Conservation (phyloP, 2,888 invertebrate genomes). For the Dyspetes luteomarginatus region DNA sequence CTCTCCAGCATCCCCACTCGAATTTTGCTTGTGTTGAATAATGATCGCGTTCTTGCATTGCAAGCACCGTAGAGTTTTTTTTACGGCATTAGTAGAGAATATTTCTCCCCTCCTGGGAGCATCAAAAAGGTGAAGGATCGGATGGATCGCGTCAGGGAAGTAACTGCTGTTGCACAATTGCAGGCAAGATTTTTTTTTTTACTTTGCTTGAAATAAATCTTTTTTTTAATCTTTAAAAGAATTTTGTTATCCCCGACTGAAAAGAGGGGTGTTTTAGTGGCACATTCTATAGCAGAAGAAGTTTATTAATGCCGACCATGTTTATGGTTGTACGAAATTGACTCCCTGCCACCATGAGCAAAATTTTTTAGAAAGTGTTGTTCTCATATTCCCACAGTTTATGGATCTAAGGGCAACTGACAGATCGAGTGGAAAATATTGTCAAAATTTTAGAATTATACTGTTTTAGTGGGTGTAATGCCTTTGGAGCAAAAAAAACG, state of each 20-base stretch:
- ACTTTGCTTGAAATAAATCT: background rate
- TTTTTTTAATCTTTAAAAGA: background rate
- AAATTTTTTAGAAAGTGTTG: no score
- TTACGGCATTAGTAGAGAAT: slow-evolving; percentile 48
- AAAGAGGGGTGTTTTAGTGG: no score
- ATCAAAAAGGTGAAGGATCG: slow-evolving; percentile 44
- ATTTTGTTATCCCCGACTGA: background rate
- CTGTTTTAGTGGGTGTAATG: no score
- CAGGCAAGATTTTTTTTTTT: background rate
- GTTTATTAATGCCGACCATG: no score
- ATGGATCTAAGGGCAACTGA: no score
- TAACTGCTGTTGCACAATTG: slow-evolving; percentile 4
- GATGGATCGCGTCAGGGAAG: slow-evolving; percentile 9
- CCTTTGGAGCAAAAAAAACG: no score
- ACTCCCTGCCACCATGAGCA: no score
- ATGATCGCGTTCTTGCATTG: slow-evolving; percentile 57
- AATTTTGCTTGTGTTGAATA: slow-evolving; percentile 60
- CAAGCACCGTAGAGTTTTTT: slow-evolving; percentile 26
- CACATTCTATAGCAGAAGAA: no score
- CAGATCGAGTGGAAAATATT: no score
- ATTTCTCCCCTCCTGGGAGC: slow-evolving; percentile 30
- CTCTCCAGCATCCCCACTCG: slow-evolving; percentile 28
- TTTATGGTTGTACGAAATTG: no score
- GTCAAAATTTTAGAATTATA: no score
- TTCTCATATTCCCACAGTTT: no score